phyloP scores from a whole-genome alignment of 2,888 invertebrate genomes.

The Luperina testacea region DNA sequence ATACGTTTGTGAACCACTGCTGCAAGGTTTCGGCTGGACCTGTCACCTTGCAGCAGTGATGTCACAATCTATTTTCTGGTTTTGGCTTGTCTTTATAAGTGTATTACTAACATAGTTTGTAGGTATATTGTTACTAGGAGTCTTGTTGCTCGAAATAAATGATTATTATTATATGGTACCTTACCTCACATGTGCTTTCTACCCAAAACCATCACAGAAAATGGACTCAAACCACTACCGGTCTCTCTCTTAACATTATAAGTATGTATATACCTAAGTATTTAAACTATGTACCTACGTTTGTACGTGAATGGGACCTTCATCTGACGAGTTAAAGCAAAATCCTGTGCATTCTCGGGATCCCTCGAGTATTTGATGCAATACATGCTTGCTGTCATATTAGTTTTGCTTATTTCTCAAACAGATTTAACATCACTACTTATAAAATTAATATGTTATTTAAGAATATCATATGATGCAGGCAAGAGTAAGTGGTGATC shows the following conservation, averaged over 20 bases:
- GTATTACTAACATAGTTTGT: too few relatives aligned
- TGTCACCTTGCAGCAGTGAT: too few relatives aligned
- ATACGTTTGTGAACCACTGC: too few relatives aligned
- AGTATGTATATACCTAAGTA: not conserved
- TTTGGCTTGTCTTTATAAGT: too few relatives aligned
- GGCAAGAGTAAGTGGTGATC: not conserved
- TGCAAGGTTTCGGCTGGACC: too few relatives aligned
- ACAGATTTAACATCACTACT: conserved; percentile 6
- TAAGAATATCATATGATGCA: not conserved
- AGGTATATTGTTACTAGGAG: too few relatives aligned
- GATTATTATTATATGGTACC: not conserved
- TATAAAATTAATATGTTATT: conserved; percentile 2
- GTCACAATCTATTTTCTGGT: too few relatives aligned
- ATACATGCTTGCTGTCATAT: conserved; percentile 7
- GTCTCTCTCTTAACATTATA: not conserved
- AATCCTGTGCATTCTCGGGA: conserved; percentile 2
- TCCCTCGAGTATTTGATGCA: conserved; percentile 25
- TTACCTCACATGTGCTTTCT: not conserved
- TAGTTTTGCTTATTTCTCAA: conserved; percentile 24
- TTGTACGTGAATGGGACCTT: not conserved
- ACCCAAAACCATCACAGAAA: not conserved
- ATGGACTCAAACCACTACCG: not conserved
- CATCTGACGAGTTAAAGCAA: conserved; percentile 4
- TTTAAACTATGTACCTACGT: not conserved
- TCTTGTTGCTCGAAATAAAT: too few relatives aligned